Evolutionary conservation across 2,888 invertebrate species (phyloP), one percentile per base, ranked within the genome.

Genomic region (Brenthis daphne): DNA sequence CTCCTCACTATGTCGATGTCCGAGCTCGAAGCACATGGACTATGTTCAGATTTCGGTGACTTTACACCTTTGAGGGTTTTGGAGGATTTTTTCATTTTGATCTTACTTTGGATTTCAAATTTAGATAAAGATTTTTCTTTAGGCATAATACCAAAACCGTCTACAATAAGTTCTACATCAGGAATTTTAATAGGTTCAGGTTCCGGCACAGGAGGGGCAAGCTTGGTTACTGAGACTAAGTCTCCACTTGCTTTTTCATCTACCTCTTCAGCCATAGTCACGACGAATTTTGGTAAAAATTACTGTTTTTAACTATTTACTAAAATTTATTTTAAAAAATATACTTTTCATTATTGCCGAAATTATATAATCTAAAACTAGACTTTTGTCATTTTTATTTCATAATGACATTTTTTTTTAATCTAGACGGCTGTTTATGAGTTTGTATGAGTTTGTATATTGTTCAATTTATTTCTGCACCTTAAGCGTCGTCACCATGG

Each of bases 121-220:
- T 67, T 65, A 2, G 70, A 55, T 3, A 55, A 2, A 2, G 43
- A 56, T 1, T 33, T 37, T 4, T 69, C 66, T 71, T 77, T 85
- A 0, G 89, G 88, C 87, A 93, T 89, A 70, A 91, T 89, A 1
- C 94, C 94, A 73, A 94, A 94, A 1, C 90, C 91, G 71, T 94
- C 94, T 3, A 92, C 88, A 2, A 86, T 70, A 2, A 93, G 79
- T 70, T 90, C 90, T 8, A 87, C 89, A 55, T 91, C 91, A 14
- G 87, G 90, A 6, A 84, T 68, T 67, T 83, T 84, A 0, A 83
- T 80, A 2, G 82, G 82, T 54, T 80, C 80, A 0, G 82, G 81
- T 50, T 77, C 79, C 0, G 76, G 72, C 1, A 64, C 50, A 16
- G 71, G 70, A n/a, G 37, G 11, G 75, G 75, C 78, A 0, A 74